Conservation (phyloP, 2,888 invertebrate genomes). For the Lochmaea capreae region DNA sequence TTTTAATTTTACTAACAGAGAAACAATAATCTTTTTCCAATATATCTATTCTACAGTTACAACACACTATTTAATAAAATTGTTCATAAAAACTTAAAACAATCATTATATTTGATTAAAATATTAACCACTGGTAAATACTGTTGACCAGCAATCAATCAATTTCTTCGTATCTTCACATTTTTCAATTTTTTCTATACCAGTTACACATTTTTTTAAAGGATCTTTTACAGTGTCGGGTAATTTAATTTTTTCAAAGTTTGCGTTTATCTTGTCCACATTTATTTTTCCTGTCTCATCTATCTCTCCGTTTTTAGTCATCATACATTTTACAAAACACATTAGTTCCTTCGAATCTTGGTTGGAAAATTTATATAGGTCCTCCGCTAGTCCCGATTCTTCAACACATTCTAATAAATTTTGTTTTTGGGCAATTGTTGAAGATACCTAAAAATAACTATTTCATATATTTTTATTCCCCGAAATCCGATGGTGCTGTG, state of each 20-base stretch:
- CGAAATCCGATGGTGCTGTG: too few species aligned
- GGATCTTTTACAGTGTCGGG: not conserved
- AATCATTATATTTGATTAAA: not conserved
- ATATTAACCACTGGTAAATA: too few species aligned
- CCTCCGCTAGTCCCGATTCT: not conserved
- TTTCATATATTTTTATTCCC: too few species aligned
- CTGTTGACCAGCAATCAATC: not conserved
- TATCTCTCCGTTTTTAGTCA: not conserved
- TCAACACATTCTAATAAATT: not conserved
- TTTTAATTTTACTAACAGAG: too few species aligned
- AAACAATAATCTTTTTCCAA: too few species aligned
- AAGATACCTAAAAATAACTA: not conserved
- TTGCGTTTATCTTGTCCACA: not conserved
- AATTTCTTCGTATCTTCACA: constrained; percentile 26
- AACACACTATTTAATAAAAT: too few species aligned
- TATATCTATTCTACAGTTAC: too few species aligned
- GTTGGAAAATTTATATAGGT: not conserved
- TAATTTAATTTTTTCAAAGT: not conserved
- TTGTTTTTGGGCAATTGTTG: not conserved
- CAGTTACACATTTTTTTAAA: constrained; percentile 13
- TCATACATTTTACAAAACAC: constrained; percentile 2
- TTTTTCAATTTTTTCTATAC: constrained; percentile 9
- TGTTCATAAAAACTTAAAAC: not conserved
- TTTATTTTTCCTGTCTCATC: not conserved
- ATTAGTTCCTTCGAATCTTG: not conserved